phyloP scores from a whole-genome alignment of 2,888 invertebrate species.

The Kryphioiulus occultus region DNA sequence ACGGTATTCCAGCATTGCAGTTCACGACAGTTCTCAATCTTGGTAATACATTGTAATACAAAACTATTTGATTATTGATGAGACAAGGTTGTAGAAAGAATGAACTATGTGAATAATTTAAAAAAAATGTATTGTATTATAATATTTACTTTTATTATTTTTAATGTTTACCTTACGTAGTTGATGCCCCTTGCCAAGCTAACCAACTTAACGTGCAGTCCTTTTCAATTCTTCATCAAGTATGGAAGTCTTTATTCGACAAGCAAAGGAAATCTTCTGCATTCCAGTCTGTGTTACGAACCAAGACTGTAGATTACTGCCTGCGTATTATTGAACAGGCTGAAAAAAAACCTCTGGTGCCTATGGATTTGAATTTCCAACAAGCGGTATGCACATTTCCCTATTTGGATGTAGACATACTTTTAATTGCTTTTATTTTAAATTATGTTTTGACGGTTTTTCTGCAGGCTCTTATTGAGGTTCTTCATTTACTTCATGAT shows the following conservation, averaged over 20 bases:
- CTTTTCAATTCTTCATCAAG: conserved; percentile 42
- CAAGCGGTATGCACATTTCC: conserved; percentile 1
- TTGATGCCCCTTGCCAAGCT: background rate
- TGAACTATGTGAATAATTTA: background rate
- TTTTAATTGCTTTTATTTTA: too few relatives aligned
- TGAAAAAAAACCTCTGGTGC: background rate
- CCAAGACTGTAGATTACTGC: conserved; percentile 28
- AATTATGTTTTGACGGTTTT: background rate
- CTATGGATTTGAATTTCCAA: conserved; percentile 21
- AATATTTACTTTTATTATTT: too few relatives aligned
- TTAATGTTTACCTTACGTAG: background rate
- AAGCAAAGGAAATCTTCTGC: background rate
- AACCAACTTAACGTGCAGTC: conserved; percentile 28
- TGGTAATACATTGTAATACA: background rate
- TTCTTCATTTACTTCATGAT: background rate
- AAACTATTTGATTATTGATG: background rate
- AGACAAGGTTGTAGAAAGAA: background rate
- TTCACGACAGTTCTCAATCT: conserved; percentile 38
- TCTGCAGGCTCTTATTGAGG: conserved; percentile 46
- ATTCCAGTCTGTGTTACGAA: background rate
- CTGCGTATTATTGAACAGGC: conserved; percentile 43
- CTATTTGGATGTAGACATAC: background rate
- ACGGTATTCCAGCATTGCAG: conserved; percentile 28
- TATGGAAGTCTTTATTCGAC: conserved; percentile 29
- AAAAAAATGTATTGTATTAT: too few relatives aligned